A percentile compares a stretch with the other conserved stretches of the same genome.
These are phyloP conservation scores for Luffia ferchaultella DNA, from an alignment of 2,888 invertebrate genomes.

Conservation along the genomic window DNA sequence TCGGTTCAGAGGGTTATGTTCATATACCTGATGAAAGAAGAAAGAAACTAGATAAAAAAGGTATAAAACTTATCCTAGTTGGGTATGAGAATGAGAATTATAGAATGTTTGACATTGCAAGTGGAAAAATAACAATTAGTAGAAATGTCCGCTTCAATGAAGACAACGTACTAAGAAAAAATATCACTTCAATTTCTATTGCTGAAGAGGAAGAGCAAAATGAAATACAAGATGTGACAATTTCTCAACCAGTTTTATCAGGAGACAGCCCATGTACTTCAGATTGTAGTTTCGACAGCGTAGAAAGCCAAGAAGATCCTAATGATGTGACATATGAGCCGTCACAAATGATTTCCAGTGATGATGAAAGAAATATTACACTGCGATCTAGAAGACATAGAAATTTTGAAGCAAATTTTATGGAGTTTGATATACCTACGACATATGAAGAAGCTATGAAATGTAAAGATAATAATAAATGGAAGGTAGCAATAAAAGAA, in stretches of 20 bases:
- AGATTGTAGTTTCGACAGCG: too few relatives aligned
- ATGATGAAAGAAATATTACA: too few relatives aligned
- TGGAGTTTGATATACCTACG: neutral
- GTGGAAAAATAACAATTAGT: neutral
- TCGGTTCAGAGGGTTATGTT: neutral
- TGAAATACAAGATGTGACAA: too few relatives aligned
- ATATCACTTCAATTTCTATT: too few relatives aligned
- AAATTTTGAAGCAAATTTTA: neutral
- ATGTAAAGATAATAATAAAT: constrained; percentile 2
- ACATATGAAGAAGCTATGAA: neutral
- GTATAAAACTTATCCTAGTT: neutral
- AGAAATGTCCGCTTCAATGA: neutral
- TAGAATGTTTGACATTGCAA: neutral
- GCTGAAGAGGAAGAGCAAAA: too few relatives aligned
- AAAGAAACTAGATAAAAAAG: neutral
- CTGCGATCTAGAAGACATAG: neutral
- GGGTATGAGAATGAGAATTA: neutral
- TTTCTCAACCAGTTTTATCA: too few relatives aligned
- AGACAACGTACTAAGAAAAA: neutral
- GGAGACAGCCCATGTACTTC: too few relatives aligned
- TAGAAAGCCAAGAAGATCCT: too few relatives aligned
- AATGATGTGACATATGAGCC: too few relatives aligned
- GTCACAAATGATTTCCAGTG: neutral
- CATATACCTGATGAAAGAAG: neutral
- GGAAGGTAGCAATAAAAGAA: constrained; percentile 4